Base-by-base conservation (phyloP, 2,113 vertebrate species). In the Atractosteus spatula region DNA sequence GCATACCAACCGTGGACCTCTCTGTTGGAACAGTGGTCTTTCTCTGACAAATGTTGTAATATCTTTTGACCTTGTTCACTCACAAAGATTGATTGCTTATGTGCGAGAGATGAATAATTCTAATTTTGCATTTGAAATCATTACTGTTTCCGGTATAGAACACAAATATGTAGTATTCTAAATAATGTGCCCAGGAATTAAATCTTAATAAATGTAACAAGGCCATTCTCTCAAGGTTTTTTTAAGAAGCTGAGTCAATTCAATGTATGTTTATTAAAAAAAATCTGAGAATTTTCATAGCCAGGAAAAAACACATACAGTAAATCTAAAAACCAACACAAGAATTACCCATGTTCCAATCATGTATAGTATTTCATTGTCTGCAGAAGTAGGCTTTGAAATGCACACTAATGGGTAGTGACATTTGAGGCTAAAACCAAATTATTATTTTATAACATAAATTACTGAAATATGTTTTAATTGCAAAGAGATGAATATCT, bases 11-110 rank as follows among this genome's bases (percentile, higher is more conserved):
- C 54, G 68, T n/a, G 71, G 13, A 44, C 55, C 61, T 71, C 62
- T 76, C 65, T 78, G 42, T 17, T 57, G 71, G 73, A 83, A 83
- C 71, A 73, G 73, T 45, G 74, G 69, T 75, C 73, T 75, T 74
- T 65, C 74, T 72, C 76, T 55, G 77, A 77, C 68, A 78, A 80
- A 84, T 80, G 73, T 77, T 79, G 72, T 78, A 77, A 56, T 74
- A 67, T 75, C 56, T 65, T 62, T 77, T 83, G 75, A 85, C 73
- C 75, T 83, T 81, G 83, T 70, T 85, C 75, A 71, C 71, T 78
- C 66, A 42, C 69, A 73, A 64, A 73, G 63, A 77, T 80, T 62
- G 81, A 85, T 85, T 76, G 73, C 76, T 77, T 65, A 74, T 81
- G 78, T 85, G 79, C 42, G 64, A 63, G 65, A 66, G 17, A 78